Base-by-base conservation (phyloP, 2,797 vertebrate species). In the Pterois miles region DNA sequence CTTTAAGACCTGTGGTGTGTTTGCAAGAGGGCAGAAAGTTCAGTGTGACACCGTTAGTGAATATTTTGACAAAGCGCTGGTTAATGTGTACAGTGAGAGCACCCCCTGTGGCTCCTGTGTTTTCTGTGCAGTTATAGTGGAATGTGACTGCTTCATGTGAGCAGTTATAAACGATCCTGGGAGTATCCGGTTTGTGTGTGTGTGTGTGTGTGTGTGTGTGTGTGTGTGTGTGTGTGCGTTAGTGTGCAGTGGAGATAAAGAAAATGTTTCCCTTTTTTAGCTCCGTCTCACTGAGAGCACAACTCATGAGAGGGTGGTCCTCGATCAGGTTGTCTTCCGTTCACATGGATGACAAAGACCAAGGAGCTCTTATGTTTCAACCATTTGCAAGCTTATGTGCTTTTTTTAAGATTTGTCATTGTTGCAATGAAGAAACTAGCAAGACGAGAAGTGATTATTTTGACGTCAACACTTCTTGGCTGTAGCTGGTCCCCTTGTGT, bases 161-260 rank as follows among this genome's bases (percentile, higher is more conserved):
- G 88, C 70, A 36, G 84, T 89, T 90, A 89, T 86, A 86, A 91
- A 86, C 40, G 31, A 85, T 89, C 87, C 87, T 93, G 88, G 88
- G 90, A 93, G 88, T 91, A 90, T 92, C 90, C 81, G 81, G 34
- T 81, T 23, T 60, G 57, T 43, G 68, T 53, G 40, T 14, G 73
- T 38, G 38, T 20, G 40, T 36, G 40, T 56, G 60, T 62, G 38
- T 33, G 27, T 31, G 50, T 66, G 80, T 3, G 75, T 71, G 71
- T 33, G 36, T 53, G 63, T 59, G 34, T 33, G 25, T 27, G 50
- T 66, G 80, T 3, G 75, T 71, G 71, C n/a, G n/a, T n/a, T n/a
- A n/a, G n/a, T 73, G 0, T 68, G 76, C 66, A 60, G 74, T 16
- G 18, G 62, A 86, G 86, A 90, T 88, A 89, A 91, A 92, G 84